Conservation (phyloP, 2,113 vertebrate genomes). For the Mandrillus leucophaeus region DNA sequence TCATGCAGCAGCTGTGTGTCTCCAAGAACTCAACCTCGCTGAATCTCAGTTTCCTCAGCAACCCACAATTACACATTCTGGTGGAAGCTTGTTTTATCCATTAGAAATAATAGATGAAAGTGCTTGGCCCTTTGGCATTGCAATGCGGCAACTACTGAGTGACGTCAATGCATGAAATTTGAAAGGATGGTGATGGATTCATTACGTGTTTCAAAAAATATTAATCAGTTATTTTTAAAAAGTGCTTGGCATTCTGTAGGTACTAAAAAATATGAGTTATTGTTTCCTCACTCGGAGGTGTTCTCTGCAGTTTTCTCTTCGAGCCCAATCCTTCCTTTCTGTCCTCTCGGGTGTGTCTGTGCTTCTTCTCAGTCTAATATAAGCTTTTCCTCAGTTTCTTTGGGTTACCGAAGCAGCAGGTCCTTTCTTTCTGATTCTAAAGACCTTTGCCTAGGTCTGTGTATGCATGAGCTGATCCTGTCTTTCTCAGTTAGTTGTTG, state of each 20-base stretch:
- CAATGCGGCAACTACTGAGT: not conserved
- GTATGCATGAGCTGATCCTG: not conserved
- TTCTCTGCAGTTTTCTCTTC: not conserved
- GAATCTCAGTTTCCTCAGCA: not conserved
- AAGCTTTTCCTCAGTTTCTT: not conserved
- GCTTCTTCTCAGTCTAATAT: not conserved
- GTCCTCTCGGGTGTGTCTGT: not conserved
- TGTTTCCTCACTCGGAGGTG: not conserved
- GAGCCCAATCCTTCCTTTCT: not conserved
- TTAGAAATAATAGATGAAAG: not conserved
- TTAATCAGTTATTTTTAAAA: not conserved
- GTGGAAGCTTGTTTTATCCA: not conserved
- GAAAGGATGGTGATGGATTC: not conserved
- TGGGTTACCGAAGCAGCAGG: not conserved
- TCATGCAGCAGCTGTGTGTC: rapidly evolving
- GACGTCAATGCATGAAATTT: not conserved
- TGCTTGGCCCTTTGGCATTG: not conserved
- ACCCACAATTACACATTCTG: not conserved
- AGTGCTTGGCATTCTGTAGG: not conserved
- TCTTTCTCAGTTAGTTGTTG: not conserved
- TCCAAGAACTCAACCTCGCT: not conserved
- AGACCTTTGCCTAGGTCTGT: not conserved
- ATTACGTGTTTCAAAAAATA: not conserved
- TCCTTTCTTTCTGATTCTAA: not conserved
- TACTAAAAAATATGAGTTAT: not conserved